These are phyloP conservation scores for Sebastiscus albofasciatus DNA, from an alignment of 2,797 vertebrate species.

Conservation along the genomic window DNA sequence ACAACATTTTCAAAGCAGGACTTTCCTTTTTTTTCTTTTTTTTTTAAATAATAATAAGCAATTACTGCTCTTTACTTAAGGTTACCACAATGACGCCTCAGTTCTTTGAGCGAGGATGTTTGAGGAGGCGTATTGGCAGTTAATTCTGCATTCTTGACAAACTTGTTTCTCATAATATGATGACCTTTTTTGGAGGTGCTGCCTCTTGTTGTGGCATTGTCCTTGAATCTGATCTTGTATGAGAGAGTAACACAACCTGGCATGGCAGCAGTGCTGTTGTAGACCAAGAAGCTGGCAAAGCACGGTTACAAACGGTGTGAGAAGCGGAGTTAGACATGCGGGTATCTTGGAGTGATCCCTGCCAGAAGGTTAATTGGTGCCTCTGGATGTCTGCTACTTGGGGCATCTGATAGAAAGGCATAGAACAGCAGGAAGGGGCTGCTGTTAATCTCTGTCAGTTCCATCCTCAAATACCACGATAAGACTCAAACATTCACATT, in stretches of 20 bases:
- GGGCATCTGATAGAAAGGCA: constrained; percentile 76
- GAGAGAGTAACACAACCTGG: constrained; percentile 62
- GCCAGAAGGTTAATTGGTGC: constrained; percentile 82
- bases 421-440: constrained; percentile 63
- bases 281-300: constrained; percentile 61
- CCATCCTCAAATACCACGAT: constrained; percentile 53
- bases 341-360: constrained; percentile 73
- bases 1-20: constrained; percentile 37
- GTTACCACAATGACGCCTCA: neutral
- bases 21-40: constrained; percentile 9
- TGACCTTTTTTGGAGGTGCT: constrained; percentile 28
- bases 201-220: constrained; percentile 30
- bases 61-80: constrained; percentile 3
- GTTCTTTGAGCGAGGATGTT: constrained; percentile 1
- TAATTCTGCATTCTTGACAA: neutral
- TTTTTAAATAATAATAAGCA: neutral
- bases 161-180: constrained; percentile 18
- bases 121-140: neutral
- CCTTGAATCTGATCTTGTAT: constrained; percentile 70
- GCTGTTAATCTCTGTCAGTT: constrained; percentile 72
- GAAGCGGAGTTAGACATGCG: constrained; percentile 62
- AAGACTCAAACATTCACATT: constrained; percentile 47
- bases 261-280: constrained; percentile 44
- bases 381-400: constrained; percentile 72
- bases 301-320: constrained; percentile 69